Percentiles rank a stretch among this genome's conserved stretches.
Conservation (phyloP, 2,888 invertebrate genomes). For the Eupithecia abbreviata region DNA sequence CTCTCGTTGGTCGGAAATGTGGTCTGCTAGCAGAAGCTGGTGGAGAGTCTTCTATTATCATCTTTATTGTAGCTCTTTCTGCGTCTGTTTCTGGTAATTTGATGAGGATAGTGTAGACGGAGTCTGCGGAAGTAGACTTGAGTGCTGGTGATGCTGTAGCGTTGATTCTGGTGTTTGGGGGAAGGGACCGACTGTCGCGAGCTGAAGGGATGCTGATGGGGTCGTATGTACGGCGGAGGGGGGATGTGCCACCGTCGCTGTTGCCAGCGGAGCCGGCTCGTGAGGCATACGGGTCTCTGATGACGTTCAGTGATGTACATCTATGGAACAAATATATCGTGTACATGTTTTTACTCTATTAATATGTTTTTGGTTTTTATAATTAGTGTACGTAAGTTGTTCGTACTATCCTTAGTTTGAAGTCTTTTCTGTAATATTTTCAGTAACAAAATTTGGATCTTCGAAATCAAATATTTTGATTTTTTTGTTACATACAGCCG, state of each 20-base stretch:
- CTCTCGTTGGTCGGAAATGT: slow-evolving; percentile 79
- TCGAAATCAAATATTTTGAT: too few species aligned
- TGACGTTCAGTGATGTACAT: slow-evolving; percentile 93
- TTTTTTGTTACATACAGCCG: too few species aligned
- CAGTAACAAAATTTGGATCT: too few species aligned
- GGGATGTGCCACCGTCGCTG: slow-evolving; percentile 76
- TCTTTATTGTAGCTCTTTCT: slow-evolving; percentile 91
- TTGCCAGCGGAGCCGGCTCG: slow-evolving; percentile 80
- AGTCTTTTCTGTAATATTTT: too few species aligned
- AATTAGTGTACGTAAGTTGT: too few species aligned
- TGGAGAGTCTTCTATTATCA: slow-evolving; percentile 91
- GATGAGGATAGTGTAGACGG: slow-evolving; percentile 96
- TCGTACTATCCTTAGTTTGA: too few species aligned
- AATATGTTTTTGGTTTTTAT: too few species aligned
- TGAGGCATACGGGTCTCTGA: slow-evolving; percentile 87
- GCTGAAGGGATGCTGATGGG: slow-evolving; percentile 69
- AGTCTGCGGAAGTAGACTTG: slow-evolving; percentile 87
- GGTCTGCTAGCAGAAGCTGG: slow-evolving; percentile 72
- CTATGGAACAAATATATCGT: slow-evolving; percentile 62
- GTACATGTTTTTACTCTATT: not conserved
- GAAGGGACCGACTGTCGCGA: slow-evolving; percentile 86
- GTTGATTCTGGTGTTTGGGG: slow-evolving; percentile 85
- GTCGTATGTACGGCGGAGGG: slow-evolving; percentile 79
- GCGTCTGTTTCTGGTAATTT: slow-evolving; percentile 88
- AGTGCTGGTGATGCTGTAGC: slow-evolving; percentile 82